phyloP scores from a whole-genome alignment of 2,797 vertebrate species.

The Furcifer pardalis region DNA sequence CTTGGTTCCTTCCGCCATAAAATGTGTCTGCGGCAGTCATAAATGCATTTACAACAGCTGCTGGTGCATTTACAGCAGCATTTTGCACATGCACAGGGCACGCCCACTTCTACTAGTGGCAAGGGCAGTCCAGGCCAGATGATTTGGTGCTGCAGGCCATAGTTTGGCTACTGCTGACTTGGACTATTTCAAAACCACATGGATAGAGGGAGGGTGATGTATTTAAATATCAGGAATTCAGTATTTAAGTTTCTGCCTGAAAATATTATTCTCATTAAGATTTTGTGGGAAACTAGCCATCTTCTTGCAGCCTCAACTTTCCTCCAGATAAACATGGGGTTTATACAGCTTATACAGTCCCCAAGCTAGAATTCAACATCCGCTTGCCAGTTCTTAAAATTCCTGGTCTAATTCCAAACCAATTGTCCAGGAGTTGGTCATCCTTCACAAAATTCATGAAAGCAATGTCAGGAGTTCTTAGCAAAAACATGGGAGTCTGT shows the following conservation, averaged over 20 bases:
- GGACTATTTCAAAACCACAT: background rate
- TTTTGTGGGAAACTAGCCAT: background rate
- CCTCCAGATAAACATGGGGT: background rate
- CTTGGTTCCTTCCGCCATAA: too few relatives aligned
- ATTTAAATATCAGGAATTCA: background rate
- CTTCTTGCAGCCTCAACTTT: background rate
- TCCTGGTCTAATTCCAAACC: background rate
- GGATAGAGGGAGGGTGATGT: background rate
- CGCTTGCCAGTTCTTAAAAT: constrained; percentile 3
- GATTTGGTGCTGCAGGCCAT: too few relatives aligned
- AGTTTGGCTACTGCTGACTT: too few relatives aligned
- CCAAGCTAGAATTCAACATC: background rate
- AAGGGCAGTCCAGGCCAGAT: too few relatives aligned
- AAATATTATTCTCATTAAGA: constrained; percentile 25
- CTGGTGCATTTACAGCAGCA: too few relatives aligned
- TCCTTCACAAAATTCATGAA: background rate
- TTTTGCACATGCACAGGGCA: too few relatives aligned
- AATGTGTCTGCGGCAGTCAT: too few relatives aligned
- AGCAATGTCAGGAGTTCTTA: background rate
- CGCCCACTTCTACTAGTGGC: too few relatives aligned
- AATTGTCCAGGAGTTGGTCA: background rate
- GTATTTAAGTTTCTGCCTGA: background rate
- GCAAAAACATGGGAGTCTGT: background rate
- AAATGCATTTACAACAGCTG: too few relatives aligned
- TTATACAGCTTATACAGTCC: background rate